These are phyloP conservation scores for Romanomermis culicivorax DNA, from an alignment of 2,888 invertebrate genomes.

Conservation along the genomic window DNA sequence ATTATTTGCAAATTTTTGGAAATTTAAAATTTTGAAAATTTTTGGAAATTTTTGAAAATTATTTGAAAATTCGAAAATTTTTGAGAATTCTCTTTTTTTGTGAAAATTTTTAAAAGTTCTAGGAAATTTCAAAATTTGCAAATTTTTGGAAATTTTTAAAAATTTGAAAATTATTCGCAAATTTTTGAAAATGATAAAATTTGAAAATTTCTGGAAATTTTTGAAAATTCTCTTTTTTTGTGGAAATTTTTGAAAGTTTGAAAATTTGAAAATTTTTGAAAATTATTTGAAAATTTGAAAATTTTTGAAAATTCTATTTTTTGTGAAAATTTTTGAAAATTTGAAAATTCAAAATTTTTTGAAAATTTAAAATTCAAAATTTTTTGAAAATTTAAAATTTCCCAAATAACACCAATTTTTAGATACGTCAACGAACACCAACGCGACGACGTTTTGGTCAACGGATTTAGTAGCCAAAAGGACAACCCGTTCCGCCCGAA, in stretches of 20 bases:
- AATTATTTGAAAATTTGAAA: neutral
- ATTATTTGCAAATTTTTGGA: too few relatives aligned
- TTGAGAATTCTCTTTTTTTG: too few relatives aligned
- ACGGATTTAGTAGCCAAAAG: slow-evolving; percentile 19
- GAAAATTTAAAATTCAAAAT: neutral
- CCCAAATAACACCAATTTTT: slow-evolving; percentile 7
- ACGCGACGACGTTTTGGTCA: slow-evolving; percentile 17
- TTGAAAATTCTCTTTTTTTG: neutral
- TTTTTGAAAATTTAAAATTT: neutral
- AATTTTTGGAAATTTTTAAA: too few relatives aligned
- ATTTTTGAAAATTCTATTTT: neutral
- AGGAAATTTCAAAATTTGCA: too few relatives aligned
- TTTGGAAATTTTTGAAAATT: too few relatives aligned
- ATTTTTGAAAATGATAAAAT: too few relatives aligned
- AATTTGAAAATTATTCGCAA: too few relatives aligned
- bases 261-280: neutral
- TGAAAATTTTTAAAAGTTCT: too few relatives aligned
- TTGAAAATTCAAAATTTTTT: neutral
- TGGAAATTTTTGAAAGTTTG: too few relatives aligned
- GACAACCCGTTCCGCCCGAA: slow-evolving; percentile 22
- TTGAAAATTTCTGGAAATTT: too few relatives aligned
- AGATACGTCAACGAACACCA: slow-evolving; percentile 17
- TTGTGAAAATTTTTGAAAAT: neutral
- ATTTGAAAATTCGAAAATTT: too few relatives aligned
- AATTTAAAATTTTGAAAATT: too few relatives aligned